Evolutionary conservation across 2,797 vertebrate species (phyloP), one percentile per base, ranked within the genome.

Genomic region (Mus minutoides): DNA sequence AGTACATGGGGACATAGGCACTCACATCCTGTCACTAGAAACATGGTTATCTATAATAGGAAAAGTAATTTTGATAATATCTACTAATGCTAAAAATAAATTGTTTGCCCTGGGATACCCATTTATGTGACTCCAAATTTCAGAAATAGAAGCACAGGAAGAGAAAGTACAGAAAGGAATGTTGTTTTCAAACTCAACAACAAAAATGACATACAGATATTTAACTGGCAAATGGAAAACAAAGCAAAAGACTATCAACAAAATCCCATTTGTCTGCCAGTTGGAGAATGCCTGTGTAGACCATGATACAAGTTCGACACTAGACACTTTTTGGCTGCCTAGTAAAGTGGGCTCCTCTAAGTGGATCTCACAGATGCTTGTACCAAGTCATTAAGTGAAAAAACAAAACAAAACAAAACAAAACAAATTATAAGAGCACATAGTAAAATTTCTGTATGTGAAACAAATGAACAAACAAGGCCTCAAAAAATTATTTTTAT

Each of bases 121-220:
- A 88, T 40, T 91, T 54, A 73, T 14, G 16, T 22, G 9, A 91
- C 21, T 75, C 16, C 37, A 73, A 71, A 37, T 79, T 26, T 40
- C 78, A 73, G 37, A 49, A 85, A 82, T 31, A 54, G 37, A 91
- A 79, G 54, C 34, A 84, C 46, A 40, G 13, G 26, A 29, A 43
- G n/a, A 67, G 64, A 76, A 60, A 62, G 21, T 58, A 67, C 13
- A 10, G 19, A 58, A 4, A 56, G 76, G 14, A 49, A 67, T 89
- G 43, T 60, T 93, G 64, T 75, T 89, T 73, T 84, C 52, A 92
- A 92, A 64, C 49, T 60, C 78, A 91, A 93, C 93, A 88, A 88
- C 46, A 91, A 64, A 78, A 87, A 78, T 79, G n/a, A 37, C 1
- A 52, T 37, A 37, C 14, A 52, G 21, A 67, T 26, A 31, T 40